Conservation (phyloP, 2,797 vertebrate genomes). For the Falco naumanni region DNA sequence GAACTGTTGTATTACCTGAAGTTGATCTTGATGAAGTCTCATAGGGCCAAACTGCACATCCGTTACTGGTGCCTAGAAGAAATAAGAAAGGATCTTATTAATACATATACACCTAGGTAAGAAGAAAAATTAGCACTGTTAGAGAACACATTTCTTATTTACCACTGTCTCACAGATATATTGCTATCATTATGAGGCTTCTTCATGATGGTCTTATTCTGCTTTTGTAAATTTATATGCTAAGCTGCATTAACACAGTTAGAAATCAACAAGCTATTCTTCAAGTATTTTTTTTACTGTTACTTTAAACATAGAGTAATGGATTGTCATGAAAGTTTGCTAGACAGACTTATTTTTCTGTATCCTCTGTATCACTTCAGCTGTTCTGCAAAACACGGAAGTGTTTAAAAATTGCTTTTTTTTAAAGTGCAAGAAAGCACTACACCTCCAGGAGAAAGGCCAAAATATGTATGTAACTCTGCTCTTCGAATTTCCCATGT, state of each 20-base stretch:
- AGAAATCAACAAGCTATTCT: neutral
- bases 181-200: neutral
- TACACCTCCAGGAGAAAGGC: neutral
- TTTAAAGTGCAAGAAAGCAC: neutral
- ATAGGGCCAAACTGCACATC: constrained; percentile 98
- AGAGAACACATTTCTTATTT: neutral
- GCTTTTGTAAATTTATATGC: neutral
- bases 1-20: constrained; percentile 87
- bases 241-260: neutral
- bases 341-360: neutral
- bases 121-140: neutral
- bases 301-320: constrained; percentile 4
- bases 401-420: neutral
- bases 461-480: rapidly evolving
- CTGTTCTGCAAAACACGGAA: neutral
- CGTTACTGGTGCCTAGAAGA: constrained; percentile 87
- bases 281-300: neutral
- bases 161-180: neutral
- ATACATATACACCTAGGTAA: neutral
- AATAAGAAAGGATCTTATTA: constrained; percentile 50
- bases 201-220: neutral
- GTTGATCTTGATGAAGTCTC: constrained; percentile 96
- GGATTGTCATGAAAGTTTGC: neutral
- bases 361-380: neutral
- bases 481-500: neutral